phyloP scores from a whole-genome alignment of 2,113 vertebrate genomes.

The Hypomesus transpacificus region DNA sequence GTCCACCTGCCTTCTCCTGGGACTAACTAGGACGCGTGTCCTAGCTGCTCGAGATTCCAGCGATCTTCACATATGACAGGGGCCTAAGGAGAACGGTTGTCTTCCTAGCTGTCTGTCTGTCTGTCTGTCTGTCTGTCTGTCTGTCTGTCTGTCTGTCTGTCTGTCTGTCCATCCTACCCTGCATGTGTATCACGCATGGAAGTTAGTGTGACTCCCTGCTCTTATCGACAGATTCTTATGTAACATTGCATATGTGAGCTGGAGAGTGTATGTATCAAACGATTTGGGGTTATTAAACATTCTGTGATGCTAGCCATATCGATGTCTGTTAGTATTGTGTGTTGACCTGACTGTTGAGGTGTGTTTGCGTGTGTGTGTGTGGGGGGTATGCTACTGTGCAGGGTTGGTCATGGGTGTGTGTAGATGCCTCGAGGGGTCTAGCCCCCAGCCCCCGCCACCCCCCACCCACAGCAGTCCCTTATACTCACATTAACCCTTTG shows the following conservation, averaged over 20 bases:
- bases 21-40: no score
- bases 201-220: no score
- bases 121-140: constrained; percentile 25
- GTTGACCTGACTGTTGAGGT: constrained; percentile 21
- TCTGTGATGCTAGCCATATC: no score
- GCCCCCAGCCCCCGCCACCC: constrained; percentile 22
- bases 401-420: constrained; percentile 1
- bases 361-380: not conserved
- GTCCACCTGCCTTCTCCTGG: no score
- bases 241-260: no score
- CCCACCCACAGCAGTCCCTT: constrained; percentile 64
- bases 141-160: not conserved
- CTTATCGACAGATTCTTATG: no score
- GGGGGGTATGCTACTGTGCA: constrained; percentile 14
- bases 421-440: constrained; percentile 20
- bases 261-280: no score
- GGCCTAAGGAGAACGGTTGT: no score
- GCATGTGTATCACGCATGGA: no score
- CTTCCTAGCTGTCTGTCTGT: not conserved
- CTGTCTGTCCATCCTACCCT: constrained; percentile 32
- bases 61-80: no score
- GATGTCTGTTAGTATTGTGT: not conserved
- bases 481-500: constrained; percentile 86
- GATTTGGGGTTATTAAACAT: no score
- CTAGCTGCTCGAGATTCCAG: no score